These are phyloP conservation scores for Drosophila lowei DNA, from an alignment of 1,140 invertebrate species.

Conservation along the genomic window DNA sequence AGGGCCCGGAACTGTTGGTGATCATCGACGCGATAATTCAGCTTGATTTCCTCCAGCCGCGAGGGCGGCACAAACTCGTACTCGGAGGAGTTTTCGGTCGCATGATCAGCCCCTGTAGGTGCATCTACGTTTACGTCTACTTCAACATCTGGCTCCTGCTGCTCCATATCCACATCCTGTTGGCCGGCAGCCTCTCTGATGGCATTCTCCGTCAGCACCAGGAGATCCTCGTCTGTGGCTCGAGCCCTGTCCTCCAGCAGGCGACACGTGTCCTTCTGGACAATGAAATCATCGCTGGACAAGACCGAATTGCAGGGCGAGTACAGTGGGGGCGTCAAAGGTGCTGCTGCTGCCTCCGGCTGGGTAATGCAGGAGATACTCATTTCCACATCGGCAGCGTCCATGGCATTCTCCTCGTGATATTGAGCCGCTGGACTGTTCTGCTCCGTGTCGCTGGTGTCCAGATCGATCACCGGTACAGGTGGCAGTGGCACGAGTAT, in stretches of 20 bases:
- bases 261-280: constrained; percentile 68
- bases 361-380: constrained; percentile 8
- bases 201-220: constrained; percentile 63
- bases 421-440: constrained; percentile 11
- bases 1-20: constrained; percentile 67
- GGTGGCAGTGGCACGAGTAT: constrained; percentile 65
- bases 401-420: constrained; percentile 73
- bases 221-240: constrained; percentile 69
- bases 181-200: constrained; percentile 45
- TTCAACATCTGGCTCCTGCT: not conserved
- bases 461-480: constrained; percentile 63
- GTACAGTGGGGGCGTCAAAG: constrained; percentile 10
- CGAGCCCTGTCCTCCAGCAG: constrained; percentile 49
- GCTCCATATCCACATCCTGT: not conserved
- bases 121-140: too few relatives aligned
- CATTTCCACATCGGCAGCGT: constrained; percentile 62
- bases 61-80: constrained; percentile 69
- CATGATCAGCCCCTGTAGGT: not conserved
- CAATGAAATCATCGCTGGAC: constrained; percentile 80
- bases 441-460: constrained; percentile 48
- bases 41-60: constrained; percentile 49
- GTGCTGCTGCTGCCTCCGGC: not conserved
- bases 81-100: constrained; percentile 50
- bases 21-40: constrained; percentile 72
- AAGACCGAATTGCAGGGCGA: constrained; percentile 71